phyloP scores from a whole-genome alignment of 1,140 invertebrate genomes.

The Lepidurus arcticus region DNA sequence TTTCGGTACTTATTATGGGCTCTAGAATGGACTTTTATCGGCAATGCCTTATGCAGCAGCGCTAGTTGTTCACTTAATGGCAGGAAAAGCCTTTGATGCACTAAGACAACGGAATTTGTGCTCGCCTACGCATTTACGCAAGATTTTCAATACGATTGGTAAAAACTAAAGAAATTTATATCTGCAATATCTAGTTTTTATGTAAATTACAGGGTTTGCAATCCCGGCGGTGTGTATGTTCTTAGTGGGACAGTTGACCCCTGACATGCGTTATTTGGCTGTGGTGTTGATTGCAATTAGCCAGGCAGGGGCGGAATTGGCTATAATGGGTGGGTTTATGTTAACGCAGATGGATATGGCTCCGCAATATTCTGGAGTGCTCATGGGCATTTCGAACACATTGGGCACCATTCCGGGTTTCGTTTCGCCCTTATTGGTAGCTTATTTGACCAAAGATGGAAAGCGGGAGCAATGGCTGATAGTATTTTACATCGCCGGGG shows the following conservation, averaged over 20 bases:
- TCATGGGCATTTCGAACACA: constrained; percentile 44
- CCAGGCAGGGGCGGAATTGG: constrained; percentile 38
- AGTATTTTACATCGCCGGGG: constrained; percentile 41
- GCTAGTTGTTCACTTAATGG: constrained; percentile 37
- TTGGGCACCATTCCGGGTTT: constrained; percentile 43
- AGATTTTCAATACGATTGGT: constrained; percentile 42
- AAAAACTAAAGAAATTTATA: constrained; percentile 30
- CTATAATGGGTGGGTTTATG: constrained; percentile 41
- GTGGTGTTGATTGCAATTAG: constrained; percentile 37
- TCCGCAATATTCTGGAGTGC: constrained; percentile 41
- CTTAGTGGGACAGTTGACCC: constrained; percentile 35
- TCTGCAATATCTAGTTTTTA: constrained; percentile 27
- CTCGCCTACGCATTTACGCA: constrained; percentile 38
- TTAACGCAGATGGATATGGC: constrained; percentile 41
- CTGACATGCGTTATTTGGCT: constrained; percentile 35
- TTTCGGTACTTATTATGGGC: constrained; percentile 25
- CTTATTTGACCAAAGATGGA: constrained; percentile 40
- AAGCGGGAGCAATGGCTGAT: constrained; percentile 41
- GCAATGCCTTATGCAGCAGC: constrained; percentile 52
- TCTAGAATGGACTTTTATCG: constrained; percentile 53
- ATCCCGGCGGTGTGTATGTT: constrained; percentile 35
- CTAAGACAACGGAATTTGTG: constrained; percentile 37
- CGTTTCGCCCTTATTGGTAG: constrained; percentile 38
- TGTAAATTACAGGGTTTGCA: constrained; percentile 35
- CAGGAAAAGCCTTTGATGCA: constrained; percentile 39